Percentiles rank a stretch among this genome's conserved stretches.
Conservation (phyloP, 35 echinoderm and acorn worm genomes). For the Heliocidaris tuberculata region DNA sequence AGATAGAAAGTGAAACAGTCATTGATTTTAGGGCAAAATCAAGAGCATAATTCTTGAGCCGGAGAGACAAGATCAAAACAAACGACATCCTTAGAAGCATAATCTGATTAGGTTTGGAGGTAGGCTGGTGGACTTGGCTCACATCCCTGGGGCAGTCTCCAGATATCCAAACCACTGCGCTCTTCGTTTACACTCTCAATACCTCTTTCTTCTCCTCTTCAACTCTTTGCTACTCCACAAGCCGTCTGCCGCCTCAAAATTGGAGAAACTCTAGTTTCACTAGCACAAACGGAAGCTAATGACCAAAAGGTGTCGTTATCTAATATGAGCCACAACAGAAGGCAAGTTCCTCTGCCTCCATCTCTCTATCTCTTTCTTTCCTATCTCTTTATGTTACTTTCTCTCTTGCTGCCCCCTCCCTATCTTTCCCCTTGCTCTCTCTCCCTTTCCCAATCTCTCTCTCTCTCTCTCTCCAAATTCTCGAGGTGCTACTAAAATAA, state of each 20-base stretch:
- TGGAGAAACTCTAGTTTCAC: background rate
- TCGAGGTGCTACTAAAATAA: background rate
- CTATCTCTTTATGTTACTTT: background rate
- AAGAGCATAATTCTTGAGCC: background rate
- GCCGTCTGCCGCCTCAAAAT: background rate
- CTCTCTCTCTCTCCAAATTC: background rate
- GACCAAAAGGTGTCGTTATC: background rate
- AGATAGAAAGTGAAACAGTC: background rate
- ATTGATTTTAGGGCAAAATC: background rate
- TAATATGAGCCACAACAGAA: background rate
- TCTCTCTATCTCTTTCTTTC: background rate
- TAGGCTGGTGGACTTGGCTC: background rate
- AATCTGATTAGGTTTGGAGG: background rate
- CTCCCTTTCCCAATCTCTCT: background rate
- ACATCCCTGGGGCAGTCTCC: background rate
- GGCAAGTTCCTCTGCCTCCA: background rate
- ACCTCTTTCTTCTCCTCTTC: background rate
- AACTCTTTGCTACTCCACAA: slow-evolving; percentile 16
- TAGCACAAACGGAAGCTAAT: background rate
- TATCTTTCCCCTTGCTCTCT: background rate
- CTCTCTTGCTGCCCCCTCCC: background rate
- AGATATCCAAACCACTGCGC: slow-evolving; percentile 8
- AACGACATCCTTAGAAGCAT: slow-evolving; percentile 16
- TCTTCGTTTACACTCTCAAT: slow-evolving; percentile 6
- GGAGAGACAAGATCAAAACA: slow-evolving; percentile 3